These are phyloP conservation scores for Acheta domesticus DNA, from an alignment of 2,888 invertebrate species.

Conservation along the genomic window DNA sequence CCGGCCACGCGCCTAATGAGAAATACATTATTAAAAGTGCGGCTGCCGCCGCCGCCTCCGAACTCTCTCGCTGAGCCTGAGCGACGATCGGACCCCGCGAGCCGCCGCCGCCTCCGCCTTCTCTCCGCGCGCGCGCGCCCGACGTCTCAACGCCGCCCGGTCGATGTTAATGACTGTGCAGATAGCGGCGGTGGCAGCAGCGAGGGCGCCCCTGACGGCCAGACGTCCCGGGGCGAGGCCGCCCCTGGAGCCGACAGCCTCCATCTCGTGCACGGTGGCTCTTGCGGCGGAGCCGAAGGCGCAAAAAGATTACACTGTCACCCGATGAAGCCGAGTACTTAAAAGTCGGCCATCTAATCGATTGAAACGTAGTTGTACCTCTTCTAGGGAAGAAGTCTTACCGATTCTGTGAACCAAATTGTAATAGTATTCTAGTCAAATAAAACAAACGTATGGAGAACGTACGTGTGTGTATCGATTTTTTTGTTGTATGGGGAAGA, in stretches of 20 bases:
- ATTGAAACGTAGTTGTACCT: too few relatives aligned
- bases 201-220: not conserved
- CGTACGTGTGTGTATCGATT: too few relatives aligned
- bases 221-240: not conserved
- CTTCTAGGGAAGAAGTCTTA: too few relatives aligned
- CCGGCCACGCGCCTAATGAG: conserved; percentile 9
- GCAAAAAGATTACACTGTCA: too few relatives aligned
- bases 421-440: too few relatives aligned
- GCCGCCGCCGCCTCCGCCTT: not conserved
- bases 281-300: too few relatives aligned
- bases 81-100: not conserved
- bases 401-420: too few relatives aligned
- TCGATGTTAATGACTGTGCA: conserved; percentile 18
- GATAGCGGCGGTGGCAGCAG: conserved; percentile 3
- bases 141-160: not conserved
- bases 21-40: conserved; percentile 18
- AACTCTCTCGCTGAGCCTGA: not conserved
- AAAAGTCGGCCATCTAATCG: too few relatives aligned
- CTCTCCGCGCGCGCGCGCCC: not conserved
- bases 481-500: too few relatives aligned
- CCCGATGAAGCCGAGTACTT: too few relatives aligned
- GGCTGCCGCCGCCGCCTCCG: not conserved
- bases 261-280: too few relatives aligned
- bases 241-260: not conserved
- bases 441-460: too few relatives aligned